Base-by-base conservation (phyloP, 1,140 invertebrate genomes). In the Drosophila sp. region DNA sequence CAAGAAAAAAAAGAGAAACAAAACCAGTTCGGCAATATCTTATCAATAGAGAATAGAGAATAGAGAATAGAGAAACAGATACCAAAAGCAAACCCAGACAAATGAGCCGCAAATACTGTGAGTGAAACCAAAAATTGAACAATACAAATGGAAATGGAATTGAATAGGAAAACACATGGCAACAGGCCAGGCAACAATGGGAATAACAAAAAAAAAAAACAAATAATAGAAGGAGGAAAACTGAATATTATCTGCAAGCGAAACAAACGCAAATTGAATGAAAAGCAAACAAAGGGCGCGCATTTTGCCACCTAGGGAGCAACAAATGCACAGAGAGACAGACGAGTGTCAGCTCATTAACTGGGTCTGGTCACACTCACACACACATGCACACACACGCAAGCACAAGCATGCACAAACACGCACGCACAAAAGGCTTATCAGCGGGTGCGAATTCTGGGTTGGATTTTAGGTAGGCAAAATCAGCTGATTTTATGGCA, bases 181-280 rank as follows among this genome's bases (percentile, higher is more conserved):
- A 25, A 36, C 41, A 36, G 6, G 21, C 13, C 34, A 45, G 43
- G 25, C 51, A 45, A 74, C 58, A 74, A 74, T 67, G 48, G n/a
- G 32, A 4, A 21, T 41, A 27, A 32, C 54, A 54, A 32, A 53
- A n/a, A n/a, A n/a, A n/a, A n/a, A n/a, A n/a, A n/a, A n/a, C n/a
- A n/a, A n/a, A n/a, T n/a, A n/a, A n/a, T n/a, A n/a, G n/a, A n/a
- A n/a, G n/a, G 40, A 34, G 29, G 11, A 72, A 56, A 65, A 27
- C 18, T 18, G 34, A 64, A 65, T 74, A 80, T 77, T 51, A 73
- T 66, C 70, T 77, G 74, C 62, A 59, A 51, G 76, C 64, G 62
- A 63, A 71, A 76, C 80, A 77, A 84, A 84, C 77, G 76, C 51
- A 38, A 63, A 86, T 86, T 86, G 81, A 86, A 86, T 80, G 77